Evolutionary conservation across 2,888 invertebrate genomes (phyloP), one percentile per base, ranked within the genome.

Genomic region (Volucella inflata): DNA sequence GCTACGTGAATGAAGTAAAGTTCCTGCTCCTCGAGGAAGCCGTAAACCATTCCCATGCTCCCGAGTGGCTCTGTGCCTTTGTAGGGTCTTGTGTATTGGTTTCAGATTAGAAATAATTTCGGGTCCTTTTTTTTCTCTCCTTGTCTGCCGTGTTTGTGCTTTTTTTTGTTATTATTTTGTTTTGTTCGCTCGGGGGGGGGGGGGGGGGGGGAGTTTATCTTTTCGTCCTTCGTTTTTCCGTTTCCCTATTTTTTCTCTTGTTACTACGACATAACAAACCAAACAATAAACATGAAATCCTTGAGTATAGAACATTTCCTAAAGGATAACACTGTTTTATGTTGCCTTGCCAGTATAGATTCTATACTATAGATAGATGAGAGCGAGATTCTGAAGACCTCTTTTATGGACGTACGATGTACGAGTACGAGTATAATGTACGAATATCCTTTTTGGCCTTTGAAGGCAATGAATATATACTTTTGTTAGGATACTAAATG

Each of bases 1-100:
- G 10, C 65, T 82, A 77, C 77, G 82, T 82, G 82, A 65, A 82
- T 67, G 17, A 77, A 77, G 53, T 76, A 60, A 77, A 67, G 71
- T 53, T 60, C 30, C 70, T 55, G 64, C 17, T 68, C 40, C 60
- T 38, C 10, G 40, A 48, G 10, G 36, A 78, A 60, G 50, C 59
- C 51, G n/a, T 60, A 72, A 59, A 65, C 44, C 53, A 60, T 60
- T 38, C 44, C 2, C 42, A 42, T 10, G 8, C 30, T 6, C 4
- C 30, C 6, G 38, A 38, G 16, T 59, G 44, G 21, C 30, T 44
- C 14, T 50, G 44, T 14, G 38, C 38, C n/a, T 59, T n/a, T 59
- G 6, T 30, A 30, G 30, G 30, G n/a, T 51, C 38, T 82, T 38
- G 71, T 67, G 36, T 82, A 76, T 71, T 82, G 81, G 72, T 67